Evolutionary conservation across 2,113 vertebrate genomes (phyloP).

Genomic region (Nerophis ophidion): DNA sequence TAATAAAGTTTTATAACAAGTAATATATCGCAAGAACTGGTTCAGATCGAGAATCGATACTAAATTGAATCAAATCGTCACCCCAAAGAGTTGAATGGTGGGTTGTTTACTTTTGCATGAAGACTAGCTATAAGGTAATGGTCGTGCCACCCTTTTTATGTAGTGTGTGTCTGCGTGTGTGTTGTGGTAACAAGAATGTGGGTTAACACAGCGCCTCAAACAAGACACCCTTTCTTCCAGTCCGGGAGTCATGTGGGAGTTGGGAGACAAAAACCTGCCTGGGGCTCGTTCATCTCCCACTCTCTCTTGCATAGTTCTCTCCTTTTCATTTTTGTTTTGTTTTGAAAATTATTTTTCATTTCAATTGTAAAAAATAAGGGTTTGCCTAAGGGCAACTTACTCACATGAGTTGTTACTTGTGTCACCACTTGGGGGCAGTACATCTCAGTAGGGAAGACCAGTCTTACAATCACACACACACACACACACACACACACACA

Average conservation of each 20-base stretch:
- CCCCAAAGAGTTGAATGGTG: too few species aligned
- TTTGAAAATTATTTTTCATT: not conserved
- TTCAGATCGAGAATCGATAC: not conserved
- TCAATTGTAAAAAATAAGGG: not conserved
- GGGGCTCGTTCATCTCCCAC: not conserved
- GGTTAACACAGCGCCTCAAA: conserved; percentile 57
- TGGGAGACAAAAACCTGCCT: conserved; percentile 19
- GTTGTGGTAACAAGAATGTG: conserved; percentile 43
- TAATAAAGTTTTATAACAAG: too few species aligned
- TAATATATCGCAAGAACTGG: too few species aligned
- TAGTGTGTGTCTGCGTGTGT: conserved; percentile 33
- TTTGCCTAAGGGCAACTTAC: not conserved
- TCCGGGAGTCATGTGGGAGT: conserved; percentile 25
- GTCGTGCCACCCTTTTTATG: conserved; percentile 4
- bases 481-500: too few species aligned
- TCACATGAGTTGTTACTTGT: conserved; percentile 15
- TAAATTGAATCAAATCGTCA: too few species aligned
- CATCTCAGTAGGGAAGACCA: conserved; percentile 21
- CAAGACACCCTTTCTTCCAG: conserved; percentile 23
- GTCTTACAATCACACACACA: not conserved
- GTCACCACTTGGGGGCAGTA: conserved; percentile 59
- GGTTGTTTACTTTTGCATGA: not conserved
- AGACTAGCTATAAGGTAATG: not conserved
- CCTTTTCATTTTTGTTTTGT: not conserved
- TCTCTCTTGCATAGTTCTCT: not conserved